Conservation (phyloP, 2,113 vertebrate genomes). For the Calyptomena viridis region DNA sequence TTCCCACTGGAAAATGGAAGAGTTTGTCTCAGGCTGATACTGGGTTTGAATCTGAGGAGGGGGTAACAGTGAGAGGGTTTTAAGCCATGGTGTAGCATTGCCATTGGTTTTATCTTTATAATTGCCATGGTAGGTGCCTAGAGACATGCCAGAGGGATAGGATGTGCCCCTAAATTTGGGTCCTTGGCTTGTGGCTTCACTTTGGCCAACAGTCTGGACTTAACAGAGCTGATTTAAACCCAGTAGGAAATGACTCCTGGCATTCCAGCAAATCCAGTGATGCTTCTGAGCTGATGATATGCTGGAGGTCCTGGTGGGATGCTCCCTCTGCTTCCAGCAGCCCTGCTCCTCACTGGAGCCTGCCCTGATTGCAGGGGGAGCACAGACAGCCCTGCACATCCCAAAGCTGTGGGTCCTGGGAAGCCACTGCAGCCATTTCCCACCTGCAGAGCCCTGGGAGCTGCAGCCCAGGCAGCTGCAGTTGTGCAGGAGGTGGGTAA, state of each 20-base stretch:
- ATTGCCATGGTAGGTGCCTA: background rate
- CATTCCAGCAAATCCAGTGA: background rate
- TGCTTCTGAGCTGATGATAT: background rate
- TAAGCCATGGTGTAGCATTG: background rate
- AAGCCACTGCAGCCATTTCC: background rate
- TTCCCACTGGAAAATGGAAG: background rate
- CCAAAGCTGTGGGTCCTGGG: fast-evolving
- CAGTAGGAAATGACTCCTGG: background rate
- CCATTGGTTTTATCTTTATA: background rate
- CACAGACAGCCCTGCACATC: background rate
- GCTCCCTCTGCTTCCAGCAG: background rate
- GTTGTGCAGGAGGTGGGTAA: background rate
- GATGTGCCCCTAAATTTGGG: background rate
- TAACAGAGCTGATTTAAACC: background rate
- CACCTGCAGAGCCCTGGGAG: background rate
- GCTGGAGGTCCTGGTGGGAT: background rate
- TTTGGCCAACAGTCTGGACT: background rate
- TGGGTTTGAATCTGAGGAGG: background rate
- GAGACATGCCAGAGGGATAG: fast-evolving
- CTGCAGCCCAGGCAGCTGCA: background rate
- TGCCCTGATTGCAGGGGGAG: fast-evolving
- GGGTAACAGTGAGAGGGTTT: background rate
- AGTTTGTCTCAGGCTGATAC: background rate
- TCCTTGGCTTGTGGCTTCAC: background rate
- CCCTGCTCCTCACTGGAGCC: background rate